Percentiles rank a stretch among this genome's conserved stretches.
phyloP scores from a whole-genome alignment of 1,140 invertebrate genomes.

The Chironomus striatipennis region DNA sequence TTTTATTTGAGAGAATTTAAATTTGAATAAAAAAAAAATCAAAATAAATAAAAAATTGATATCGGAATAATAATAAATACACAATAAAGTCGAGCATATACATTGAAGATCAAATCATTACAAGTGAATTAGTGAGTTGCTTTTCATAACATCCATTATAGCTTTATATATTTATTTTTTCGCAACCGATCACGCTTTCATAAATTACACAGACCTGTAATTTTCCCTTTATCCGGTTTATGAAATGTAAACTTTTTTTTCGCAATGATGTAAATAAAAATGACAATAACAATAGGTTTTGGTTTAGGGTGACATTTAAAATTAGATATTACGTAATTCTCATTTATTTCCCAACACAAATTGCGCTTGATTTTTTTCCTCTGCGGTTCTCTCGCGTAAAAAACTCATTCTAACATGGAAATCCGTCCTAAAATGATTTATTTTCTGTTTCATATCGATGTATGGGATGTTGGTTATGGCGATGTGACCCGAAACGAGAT shows the following conservation, averaged over 20 bases:
- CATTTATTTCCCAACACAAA: constrained; percentile 8
- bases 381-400: too few species aligned
- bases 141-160: too few species aligned
- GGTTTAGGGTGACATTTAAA: constrained; percentile 7
- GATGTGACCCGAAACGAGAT: not conserved
- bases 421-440: constrained; percentile 2
- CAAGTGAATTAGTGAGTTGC: too few species aligned
- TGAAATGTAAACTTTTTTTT: not conserved
- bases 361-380: constrained; percentile 1
- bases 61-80: too few species aligned
- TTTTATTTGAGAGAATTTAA: too few species aligned
- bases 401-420: not conserved
- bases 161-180: not conserved
- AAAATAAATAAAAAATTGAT: too few species aligned
- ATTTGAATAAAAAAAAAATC: too few species aligned
- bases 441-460: not conserved
- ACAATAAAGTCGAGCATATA: too few species aligned
- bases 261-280: not conserved
- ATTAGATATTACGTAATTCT: constrained; percentile 6
- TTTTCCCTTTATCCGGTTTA: constrained; percentile 10
- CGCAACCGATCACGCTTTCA: not conserved
- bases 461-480: not conserved
- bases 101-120: too few species aligned
- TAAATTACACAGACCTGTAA: not conserved
- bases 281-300: not conserved